A percentile compares a stretch with the other conserved stretches of the same genome.
These are phyloP conservation scores for Agrilus cyanescens DNA, from an alignment of 2,888 invertebrate species.

Conservation along the genomic window DNA sequence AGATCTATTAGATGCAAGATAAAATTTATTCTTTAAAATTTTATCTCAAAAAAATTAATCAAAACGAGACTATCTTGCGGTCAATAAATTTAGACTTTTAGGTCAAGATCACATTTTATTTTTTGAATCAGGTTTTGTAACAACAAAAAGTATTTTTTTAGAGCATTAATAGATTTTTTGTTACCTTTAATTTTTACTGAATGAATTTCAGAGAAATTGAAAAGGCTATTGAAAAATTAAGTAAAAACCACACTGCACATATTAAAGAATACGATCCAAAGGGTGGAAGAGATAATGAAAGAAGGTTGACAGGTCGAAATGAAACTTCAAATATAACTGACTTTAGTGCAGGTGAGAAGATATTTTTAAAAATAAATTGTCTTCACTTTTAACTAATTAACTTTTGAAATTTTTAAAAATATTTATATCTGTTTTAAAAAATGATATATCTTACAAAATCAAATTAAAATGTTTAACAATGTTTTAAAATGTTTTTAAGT, in stretches of 20 bases:
- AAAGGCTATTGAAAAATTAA: constrained; percentile 60
- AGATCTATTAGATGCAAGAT: no score
- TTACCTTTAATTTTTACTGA: not conserved
- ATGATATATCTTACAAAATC: no score
- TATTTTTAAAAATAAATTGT: not conserved
- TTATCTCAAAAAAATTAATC: no score
- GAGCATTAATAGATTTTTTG: not conserved
- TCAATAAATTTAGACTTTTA: no score
- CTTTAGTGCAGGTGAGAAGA: constrained; percentile 16
- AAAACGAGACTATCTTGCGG: no score
- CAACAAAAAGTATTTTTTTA: not conserved
- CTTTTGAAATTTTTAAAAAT: no score
- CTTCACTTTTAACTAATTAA: not conserved
- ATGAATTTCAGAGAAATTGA: constrained; percentile 46
- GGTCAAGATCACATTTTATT: no score
- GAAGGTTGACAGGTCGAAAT: constrained; percentile 60
- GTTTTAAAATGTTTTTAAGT: no score
- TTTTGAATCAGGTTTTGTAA: no score
- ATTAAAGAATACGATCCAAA: constrained; percentile 69
- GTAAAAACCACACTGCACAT: constrained; percentile 59
- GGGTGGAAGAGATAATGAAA: constrained; percentile 64
- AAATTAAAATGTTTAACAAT: no score
- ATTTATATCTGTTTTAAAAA: no score
- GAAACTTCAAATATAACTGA: constrained; percentile 51
- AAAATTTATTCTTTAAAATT: no score